Percentiles rank a stretch among this genome's conserved stretches.
phyloP scores from a whole-genome alignment of 2,113 vertebrate genomes.

The Callospermophilus lateralis region DNA sequence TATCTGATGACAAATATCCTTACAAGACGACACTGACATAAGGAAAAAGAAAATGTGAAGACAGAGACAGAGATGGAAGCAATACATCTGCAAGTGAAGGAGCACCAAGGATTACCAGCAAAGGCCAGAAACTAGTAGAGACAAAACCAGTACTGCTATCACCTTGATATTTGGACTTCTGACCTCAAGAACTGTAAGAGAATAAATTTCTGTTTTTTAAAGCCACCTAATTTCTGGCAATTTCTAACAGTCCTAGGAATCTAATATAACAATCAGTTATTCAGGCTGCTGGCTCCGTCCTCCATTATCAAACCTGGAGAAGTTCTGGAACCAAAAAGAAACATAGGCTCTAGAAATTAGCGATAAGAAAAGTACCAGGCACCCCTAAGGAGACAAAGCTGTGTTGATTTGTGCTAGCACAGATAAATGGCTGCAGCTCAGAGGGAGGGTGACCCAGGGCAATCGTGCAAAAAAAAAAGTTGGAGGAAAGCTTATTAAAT shows the following conservation, averaged over 20 bases:
- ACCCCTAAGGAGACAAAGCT: not conserved
- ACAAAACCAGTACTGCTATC: not conserved
- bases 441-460: not conserved
- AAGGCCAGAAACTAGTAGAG: not conserved
- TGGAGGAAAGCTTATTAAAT: not conserved
- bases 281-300: not conserved
- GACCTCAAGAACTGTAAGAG: not conserved
- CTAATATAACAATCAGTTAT: not conserved
- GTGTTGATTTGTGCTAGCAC: not conserved
- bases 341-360: not conserved
- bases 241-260: not conserved
- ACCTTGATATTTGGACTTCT: not conserved
- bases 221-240: not conserved
- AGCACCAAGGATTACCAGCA: not conserved
- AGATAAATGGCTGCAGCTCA: not conserved
- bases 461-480: not conserved
- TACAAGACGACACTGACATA: not conserved
- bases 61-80: not conserved
- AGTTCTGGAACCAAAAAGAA: not conserved
- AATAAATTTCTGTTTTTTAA: not conserved
- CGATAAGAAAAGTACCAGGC: not conserved
- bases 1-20: not conserved
- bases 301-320: not conserved
- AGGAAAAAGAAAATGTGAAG: not conserved
- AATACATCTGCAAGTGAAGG: not conserved